phyloP scores from a whole-genome alignment of 1,140 invertebrate species.

The Hyposmocoma kahamanoa region DNA sequence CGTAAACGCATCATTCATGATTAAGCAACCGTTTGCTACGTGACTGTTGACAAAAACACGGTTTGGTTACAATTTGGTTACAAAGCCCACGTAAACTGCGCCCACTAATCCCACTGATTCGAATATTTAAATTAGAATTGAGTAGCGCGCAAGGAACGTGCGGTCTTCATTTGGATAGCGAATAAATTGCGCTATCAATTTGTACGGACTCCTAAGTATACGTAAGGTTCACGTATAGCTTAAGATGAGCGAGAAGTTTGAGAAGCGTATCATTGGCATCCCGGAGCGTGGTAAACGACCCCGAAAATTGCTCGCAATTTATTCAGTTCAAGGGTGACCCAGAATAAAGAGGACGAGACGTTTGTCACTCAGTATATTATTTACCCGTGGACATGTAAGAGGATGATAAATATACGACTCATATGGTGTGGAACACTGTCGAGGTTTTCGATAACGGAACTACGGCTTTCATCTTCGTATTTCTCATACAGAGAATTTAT shows the following conservation, averaged over 20 bases:
- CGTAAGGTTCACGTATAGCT: conserved; percentile 8
- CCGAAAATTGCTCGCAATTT: conserved; percentile 63
- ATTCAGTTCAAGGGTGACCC: conserved; percentile 58
- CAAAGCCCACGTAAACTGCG: not conserved
- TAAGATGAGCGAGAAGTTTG: conserved; percentile 28
- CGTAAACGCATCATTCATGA: conserved; percentile 63
- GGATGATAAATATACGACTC: too few species aligned
- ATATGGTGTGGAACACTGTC: too few species aligned
- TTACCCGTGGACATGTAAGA: not conserved
- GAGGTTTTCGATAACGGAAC: too few species aligned
- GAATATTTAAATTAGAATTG: not conserved
- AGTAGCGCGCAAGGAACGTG: not conserved
- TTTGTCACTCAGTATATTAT: conserved; percentile 53
- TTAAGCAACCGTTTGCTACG: conserved; percentile 44
- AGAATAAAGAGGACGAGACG: conserved; percentile 45
- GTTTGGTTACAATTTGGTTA: conserved; percentile 20
- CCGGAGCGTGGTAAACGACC: conserved; percentile 49
- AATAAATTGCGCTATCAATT: conserved; percentile 11
- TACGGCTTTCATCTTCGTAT: too few species aligned
- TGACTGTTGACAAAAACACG: conserved; percentile 45
- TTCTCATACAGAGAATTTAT: not conserved
- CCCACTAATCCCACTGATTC: too few species aligned
- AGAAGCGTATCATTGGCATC: conserved; percentile 52
- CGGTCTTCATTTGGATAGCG: not conserved
- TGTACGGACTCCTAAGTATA: conserved; percentile 23